Percentiles rank a stretch among this genome's conserved stretches.
These are phyloP conservation scores for Acanthurus tractus DNA, from an alignment of 2,797 vertebrate genomes.

Conservation along the genomic window DNA sequence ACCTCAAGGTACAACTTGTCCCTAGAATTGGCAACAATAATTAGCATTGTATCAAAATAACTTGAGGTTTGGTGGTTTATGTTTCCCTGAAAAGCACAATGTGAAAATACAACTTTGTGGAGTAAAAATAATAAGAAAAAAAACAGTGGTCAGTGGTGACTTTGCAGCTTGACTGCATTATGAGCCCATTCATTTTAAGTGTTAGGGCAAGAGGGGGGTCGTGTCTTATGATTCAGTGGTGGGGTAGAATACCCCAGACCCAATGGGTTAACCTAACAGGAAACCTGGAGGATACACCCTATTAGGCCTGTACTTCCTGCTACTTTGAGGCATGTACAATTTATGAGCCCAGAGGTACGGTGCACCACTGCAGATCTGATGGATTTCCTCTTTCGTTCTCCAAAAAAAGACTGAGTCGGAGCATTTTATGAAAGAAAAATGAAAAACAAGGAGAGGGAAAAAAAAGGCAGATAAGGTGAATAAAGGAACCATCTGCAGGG, in stretches of 20 bases:
- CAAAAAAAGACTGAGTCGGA: slow-evolving; percentile 70
- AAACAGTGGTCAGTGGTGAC: slow-evolving; percentile 18
- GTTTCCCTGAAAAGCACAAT: slow-evolving; percentile 6
- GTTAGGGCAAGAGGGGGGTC: slow-evolving; percentile 59
- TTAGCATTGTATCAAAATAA: not conserved
- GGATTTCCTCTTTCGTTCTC: slow-evolving; percentile 83
- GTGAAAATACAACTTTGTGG: not conserved
- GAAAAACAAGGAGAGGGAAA: slow-evolving; percentile 26
- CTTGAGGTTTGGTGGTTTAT: slow-evolving; percentile 1
- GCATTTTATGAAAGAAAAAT: slow-evolving; percentile 80
- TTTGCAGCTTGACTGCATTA: slow-evolving; percentile 68
- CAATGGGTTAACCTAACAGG: slow-evolving; percentile 81
- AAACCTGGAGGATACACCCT: slow-evolving; percentile 87
- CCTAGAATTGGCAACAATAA: slow-evolving; percentile 4
- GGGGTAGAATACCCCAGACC: slow-evolving; percentile 65
- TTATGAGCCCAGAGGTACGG: slow-evolving; percentile 81
- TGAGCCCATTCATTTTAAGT: slow-evolving; percentile 57
- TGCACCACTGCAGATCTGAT: slow-evolving; percentile 85
- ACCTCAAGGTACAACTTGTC: slow-evolving; percentile 6
- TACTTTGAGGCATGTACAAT: slow-evolving; percentile 86
- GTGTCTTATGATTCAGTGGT: slow-evolving; percentile 61
- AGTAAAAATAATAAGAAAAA: not conserved
- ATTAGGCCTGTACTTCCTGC: slow-evolving; percentile 85
- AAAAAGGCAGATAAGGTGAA: slow-evolving; percentile 83
- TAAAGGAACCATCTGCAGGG: slow-evolving; percentile 86